phyloP scores from a whole-genome alignment of 2,113 vertebrate species.

The Scomber colias region DNA sequence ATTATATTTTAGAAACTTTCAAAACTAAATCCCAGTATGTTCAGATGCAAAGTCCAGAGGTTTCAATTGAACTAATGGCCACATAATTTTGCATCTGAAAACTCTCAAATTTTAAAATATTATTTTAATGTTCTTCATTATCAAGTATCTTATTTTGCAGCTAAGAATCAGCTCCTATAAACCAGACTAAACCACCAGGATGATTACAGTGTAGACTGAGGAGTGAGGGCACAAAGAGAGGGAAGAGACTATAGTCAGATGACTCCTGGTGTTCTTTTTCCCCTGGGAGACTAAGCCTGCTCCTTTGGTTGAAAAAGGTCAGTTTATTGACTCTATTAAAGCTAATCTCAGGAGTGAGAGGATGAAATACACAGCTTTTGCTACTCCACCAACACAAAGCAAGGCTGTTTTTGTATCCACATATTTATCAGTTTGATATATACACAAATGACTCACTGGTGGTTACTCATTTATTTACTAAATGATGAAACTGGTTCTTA shows the following conservation, averaged over 20 bases:
- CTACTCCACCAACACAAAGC: slow-evolving; percentile 12
- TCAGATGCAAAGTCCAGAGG: neutral
- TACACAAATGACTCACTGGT: neutral
- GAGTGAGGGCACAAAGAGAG: slow-evolving; percentile 1
- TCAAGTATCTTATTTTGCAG: too few relatives aligned
- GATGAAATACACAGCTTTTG: slow-evolving; percentile 55
- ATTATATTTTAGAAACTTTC: neutral
- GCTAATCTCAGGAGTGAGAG: slow-evolving; percentile 49
- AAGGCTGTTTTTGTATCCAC: neutral
- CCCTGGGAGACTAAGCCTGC: slow-evolving; percentile 46
- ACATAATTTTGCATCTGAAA: too few relatives aligned
- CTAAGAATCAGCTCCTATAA: neutral
- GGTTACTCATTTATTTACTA: neutral
- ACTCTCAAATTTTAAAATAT: too few relatives aligned
- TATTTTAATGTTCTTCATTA: too few relatives aligned
- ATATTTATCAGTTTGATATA: neutral
- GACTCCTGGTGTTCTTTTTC: slow-evolving; percentile 38
- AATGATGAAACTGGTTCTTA: too few relatives aligned
- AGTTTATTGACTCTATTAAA: slow-evolving; percentile 73
- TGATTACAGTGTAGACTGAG: slow-evolving; percentile 24
- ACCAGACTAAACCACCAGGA: neutral
- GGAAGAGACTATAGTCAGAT: slow-evolving; percentile 26
- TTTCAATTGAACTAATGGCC: neutral
- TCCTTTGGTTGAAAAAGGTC: slow-evolving; percentile 64
- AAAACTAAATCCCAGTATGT: neutral